Evolutionary conservation across 2,113 vertebrate species (phyloP).

Genomic region (Paradoxurus hermaphroditus): DNA sequence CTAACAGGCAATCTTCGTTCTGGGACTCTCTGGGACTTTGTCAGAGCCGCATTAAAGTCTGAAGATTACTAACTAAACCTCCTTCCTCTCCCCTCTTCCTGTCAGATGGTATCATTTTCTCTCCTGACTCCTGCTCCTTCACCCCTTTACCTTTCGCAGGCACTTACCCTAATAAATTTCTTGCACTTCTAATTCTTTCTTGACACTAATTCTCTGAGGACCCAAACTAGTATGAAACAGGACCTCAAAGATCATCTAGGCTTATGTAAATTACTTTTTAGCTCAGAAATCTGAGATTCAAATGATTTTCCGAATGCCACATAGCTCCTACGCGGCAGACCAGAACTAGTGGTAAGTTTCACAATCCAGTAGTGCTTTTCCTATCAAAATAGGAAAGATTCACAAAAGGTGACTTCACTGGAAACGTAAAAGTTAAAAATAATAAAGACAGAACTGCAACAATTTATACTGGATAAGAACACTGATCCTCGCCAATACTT

Average conservation of each 20-base stretch:
- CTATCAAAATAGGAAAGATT: not conserved
- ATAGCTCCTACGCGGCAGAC: not conserved
- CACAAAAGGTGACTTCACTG: not conserved
- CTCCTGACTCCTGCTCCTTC: not conserved
- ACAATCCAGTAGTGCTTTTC: constrained; percentile 15
- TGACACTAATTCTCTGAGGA: not conserved
- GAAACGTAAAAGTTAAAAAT: not conserved
- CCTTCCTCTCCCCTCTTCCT: not conserved
- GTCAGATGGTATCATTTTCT: not conserved
- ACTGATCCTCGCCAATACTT: too few relatives aligned
- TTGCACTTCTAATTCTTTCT: not conserved
- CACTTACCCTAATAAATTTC: not conserved
- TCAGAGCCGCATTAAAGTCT: not conserved
- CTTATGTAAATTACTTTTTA: not conserved
- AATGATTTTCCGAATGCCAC: not conserved
- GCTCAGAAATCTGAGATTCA: not conserved
- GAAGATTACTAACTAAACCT: not conserved
- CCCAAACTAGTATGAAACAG: not conserved
- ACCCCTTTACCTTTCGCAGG: not conserved
- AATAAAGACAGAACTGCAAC: not conserved
- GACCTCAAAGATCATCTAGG: not conserved
- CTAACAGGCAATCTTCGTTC: not conserved
- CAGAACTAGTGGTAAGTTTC: not conserved
- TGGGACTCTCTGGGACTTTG: not conserved
- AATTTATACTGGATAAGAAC: not conserved